A percentile compares a stretch with the other conserved stretches of the same genome.
Evolutionary conservation across 2,888 invertebrate species (phyloP).

Genomic region (Patella pellucida): DNA sequence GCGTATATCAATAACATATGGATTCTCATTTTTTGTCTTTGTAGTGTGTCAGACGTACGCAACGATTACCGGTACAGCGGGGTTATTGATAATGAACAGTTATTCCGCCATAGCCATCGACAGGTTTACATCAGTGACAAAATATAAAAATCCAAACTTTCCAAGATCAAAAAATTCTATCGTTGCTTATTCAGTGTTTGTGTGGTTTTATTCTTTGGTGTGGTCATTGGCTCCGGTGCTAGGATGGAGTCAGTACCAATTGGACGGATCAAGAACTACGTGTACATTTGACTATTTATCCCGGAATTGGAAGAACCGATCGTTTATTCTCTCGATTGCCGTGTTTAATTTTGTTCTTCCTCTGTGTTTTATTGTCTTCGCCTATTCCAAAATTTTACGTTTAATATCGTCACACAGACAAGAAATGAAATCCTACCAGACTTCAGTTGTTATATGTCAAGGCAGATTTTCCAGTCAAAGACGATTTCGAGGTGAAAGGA

Average conservation of each 20-base stretch:
- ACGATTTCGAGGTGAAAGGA: slow-evolving; percentile 29
- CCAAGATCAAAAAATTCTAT: slow-evolving; percentile 27
- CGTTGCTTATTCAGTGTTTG: slow-evolving; percentile 19
- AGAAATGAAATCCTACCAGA: not conserved
- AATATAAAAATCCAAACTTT: slow-evolving; percentile 25
- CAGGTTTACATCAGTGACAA: slow-evolving; percentile 35
- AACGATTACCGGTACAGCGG: slow-evolving; percentile 28
- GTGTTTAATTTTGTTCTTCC: slow-evolving; percentile 35
- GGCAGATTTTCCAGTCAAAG: not conserved
- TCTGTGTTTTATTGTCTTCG: slow-evolving; percentile 29
- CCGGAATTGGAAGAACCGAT: slow-evolving; percentile 16
- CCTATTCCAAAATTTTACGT: slow-evolving; percentile 33
- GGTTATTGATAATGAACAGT: slow-evolving; percentile 42
- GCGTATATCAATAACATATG: not conserved
- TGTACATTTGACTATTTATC: slow-evolving; percentile 41
- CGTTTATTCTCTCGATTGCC: slow-evolving; percentile 32
- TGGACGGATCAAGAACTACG: slow-evolving; percentile 40
- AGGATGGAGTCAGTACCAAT: slow-evolving; percentile 33
- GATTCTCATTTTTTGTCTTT: slow-evolving; percentile 17
- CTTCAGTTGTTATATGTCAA: not conserved
- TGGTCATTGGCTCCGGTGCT: slow-evolving; percentile 34
- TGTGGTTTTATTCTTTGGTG: slow-evolving; percentile 31
- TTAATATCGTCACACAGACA: not conserved
- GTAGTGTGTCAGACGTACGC: slow-evolving; percentile 41
- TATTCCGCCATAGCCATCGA: slow-evolving; percentile 39